A percentile compares a stretch with the other conserved stretches of the same genome.
Evolutionary conservation across 2,113 vertebrate genomes (phyloP).

Genomic region (Micronycteris hirsuta): DNA sequence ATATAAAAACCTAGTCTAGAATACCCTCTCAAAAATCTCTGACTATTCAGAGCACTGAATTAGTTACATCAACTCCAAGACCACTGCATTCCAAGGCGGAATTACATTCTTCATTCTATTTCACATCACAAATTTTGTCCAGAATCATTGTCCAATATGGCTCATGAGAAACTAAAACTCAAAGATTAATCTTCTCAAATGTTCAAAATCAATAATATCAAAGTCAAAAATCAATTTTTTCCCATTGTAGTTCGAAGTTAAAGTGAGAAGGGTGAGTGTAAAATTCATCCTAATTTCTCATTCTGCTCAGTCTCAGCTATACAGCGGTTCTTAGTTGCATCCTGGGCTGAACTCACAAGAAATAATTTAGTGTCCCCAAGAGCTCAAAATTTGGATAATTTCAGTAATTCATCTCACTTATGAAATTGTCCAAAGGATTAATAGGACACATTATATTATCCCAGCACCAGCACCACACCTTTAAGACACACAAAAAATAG

Average conservation of each 20-base stretch:
- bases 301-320: not conserved
- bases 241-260: not conserved
- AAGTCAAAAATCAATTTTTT: not conserved
- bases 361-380: not conserved
- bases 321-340: not conserved
- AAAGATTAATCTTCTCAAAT: not conserved
- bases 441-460: not conserved
- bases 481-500: not conserved
- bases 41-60: not conserved
- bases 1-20: not conserved
- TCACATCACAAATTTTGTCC: not conserved
- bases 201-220: not conserved
- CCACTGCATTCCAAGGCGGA: not conserved
- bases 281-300: not conserved
- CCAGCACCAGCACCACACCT: not conserved
- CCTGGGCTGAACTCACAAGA: not conserved
- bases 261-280: not conserved
- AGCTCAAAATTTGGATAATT: not conserved
- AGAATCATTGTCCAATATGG: not conserved
- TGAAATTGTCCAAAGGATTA: not conserved
- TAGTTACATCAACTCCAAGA: not conserved
- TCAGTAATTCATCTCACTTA: not conserved
- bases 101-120: not conserved
- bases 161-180: not conserved
- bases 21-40: not conserved